A percentile compares a stretch with the other conserved stretches of the same genome.
Evolutionary conservation across 2,797 vertebrate species (phyloP).

Genomic region (Oceanodroma leucorhoa): DNA sequence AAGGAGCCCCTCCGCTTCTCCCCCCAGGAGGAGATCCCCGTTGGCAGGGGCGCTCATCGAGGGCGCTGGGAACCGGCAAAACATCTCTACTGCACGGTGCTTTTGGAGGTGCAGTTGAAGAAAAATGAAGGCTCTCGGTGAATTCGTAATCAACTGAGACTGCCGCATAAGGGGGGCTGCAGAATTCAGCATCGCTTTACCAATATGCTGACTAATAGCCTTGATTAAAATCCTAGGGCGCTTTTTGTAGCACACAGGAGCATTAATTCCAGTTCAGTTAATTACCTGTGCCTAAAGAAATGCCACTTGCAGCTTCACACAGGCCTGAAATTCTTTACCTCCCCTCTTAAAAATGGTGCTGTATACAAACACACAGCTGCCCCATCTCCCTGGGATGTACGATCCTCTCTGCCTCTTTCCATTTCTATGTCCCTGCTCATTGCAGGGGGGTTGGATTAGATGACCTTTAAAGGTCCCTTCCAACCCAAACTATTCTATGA

Average conservation of each 20-base stretch:
- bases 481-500: not conserved
- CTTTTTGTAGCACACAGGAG: not conserved
- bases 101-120: not conserved
- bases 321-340: not conserved
- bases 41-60: not conserved
- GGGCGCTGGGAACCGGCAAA: not conserved
- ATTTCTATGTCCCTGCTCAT: not conserved
- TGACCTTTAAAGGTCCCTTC: not conserved
- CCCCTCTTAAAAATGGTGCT: not conserved
- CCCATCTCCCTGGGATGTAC: not conserved
- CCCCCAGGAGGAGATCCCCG: not conserved
- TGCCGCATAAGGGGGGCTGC: not conserved
- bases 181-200: not conserved
- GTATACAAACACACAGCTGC: not conserved
- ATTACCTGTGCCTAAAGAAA: constrained; percentile 44
- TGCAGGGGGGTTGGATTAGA: not conserved
- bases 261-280: constrained; percentile 46
- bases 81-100: accelerated
- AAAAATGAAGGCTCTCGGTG: not conserved
- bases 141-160: constrained; percentile 20
- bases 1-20: not conserved
- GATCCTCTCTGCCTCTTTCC: not conserved
- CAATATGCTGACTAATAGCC: constrained; percentile 35
- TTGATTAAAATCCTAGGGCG: constrained; percentile 32
- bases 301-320: not conserved